Base-by-base conservation (phyloP, 1,140 invertebrate genomes). In the Radopholus similis region DNA sequence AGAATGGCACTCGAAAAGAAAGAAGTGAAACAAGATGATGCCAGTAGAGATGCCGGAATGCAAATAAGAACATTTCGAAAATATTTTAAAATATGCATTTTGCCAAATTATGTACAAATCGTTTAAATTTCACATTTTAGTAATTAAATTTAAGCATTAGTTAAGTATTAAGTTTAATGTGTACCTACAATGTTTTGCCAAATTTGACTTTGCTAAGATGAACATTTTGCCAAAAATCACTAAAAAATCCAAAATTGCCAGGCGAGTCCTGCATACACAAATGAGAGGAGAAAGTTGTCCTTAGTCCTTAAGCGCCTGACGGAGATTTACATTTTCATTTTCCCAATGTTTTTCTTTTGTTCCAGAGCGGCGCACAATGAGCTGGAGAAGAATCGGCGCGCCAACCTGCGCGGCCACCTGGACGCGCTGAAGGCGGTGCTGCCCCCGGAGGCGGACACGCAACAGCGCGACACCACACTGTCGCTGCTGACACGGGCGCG, bases 351-450 rank as follows among this genome's bases (percentile, higher is more conserved):
- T 51, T 4, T 54, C 34, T 62, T 23, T 1, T 13, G 32, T 82
- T 79, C 42, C 53, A 82, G 78, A 30, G 78, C 78, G 18, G 78
- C 78, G 28, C 78, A 81, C 68, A 81, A 81, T 47, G 78, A 81
- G 54, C 53, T 81, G n/a, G 78, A 81, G 70, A 81, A 81, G 64
- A 81, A 78, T 28, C 72, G 78, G 23, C 71, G 78, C 34, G 78
- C 78, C 26, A 81, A 81, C 58, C 69, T 81, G 3, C 71, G 78
- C 34, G 56, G 64, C 13, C 80, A 74, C 53, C 65, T 81, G 26
- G 78, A 81, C 30, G 62, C 66, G 9, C 58, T 81, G 11, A 81
- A 81, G 53, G 35, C 65, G 2, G 63, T 82, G 26, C 59, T 81
- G 34, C 78, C 78, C 21, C 54, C 72, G 15, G 81, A 82, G n/a